Evolutionary conservation across 2,888 invertebrate species (phyloP).

Genomic region (Thereva unica): DNA sequence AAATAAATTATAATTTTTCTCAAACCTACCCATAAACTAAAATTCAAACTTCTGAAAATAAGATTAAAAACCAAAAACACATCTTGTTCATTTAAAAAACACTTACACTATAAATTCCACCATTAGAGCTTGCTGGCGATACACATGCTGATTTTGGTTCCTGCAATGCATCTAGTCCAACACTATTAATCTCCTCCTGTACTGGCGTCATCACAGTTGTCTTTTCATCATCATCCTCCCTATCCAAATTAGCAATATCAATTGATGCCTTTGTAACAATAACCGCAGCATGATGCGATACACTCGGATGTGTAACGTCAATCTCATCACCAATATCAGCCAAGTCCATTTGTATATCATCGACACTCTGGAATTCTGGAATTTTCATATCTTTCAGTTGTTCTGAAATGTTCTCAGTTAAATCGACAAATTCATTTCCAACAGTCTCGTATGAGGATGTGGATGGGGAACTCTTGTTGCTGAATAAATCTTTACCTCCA

Average conservation of each 20-base stretch:
- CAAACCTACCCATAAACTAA: too few species aligned
- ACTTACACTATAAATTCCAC: constrained; percentile 84
- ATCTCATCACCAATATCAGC: constrained; percentile 49
- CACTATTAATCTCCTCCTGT: constrained; percentile 60
- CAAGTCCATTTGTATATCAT: constrained; percentile 59
- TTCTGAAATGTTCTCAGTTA: constrained; percentile 45
- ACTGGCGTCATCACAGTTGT: constrained; percentile 63
- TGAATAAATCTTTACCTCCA: constrained; percentile 35
- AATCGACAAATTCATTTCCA: constrained; percentile 56
- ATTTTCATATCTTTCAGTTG: constrained; percentile 46
- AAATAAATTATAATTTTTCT: constrained; percentile 2
- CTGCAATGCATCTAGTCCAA: constrained; percentile 52
- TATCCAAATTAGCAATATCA: constrained; percentile 61
- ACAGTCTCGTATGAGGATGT: constrained; percentile 58
- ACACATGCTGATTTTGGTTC: constrained; percentile 70
- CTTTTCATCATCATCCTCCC: constrained; percentile 59
- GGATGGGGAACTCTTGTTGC: constrained; percentile 53
- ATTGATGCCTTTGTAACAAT: constrained; percentile 75
- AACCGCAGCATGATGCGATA: constrained; percentile 63
- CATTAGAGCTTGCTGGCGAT: constrained; percentile 89
- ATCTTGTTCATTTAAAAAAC: background rate
- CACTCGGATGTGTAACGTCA: constrained; percentile 40
- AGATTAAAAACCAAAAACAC: background rate
- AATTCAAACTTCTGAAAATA: too few species aligned
- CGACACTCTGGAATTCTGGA: constrained; percentile 58